phyloP scores from a whole-genome alignment of 1,140 invertebrate genomes.

The Zaprionus gabonicus region DNA sequence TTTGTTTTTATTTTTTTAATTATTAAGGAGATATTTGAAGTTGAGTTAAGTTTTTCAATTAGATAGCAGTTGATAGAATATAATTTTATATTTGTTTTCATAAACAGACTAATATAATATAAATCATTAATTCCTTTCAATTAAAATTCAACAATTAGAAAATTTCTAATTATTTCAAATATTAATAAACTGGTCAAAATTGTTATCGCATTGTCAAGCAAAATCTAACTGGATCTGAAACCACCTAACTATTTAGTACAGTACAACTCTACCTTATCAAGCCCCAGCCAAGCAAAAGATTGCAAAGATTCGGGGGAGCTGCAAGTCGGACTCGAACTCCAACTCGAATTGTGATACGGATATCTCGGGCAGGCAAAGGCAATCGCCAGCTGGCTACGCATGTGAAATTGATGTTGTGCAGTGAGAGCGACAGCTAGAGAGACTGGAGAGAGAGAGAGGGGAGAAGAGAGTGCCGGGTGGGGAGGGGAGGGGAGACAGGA shows the following conservation, averaged over 20 bases:
- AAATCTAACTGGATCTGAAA: neutral
- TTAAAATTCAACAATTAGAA: too few relatives aligned
- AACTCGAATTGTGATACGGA: neutral
- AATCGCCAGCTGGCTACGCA: slow-evolving; percentile 51
- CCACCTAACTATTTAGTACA: neutral
- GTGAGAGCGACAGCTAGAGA: neutral
- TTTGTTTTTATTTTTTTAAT: too few relatives aligned
- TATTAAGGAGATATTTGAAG: too few relatives aligned
- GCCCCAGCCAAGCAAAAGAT: neutral
- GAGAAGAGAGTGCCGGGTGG: neutral
- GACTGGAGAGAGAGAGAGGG: neutral
- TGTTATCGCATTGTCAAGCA: too few relatives aligned
- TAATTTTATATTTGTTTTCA: too few relatives aligned
- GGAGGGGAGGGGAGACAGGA: neutral
- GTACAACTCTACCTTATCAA: too few relatives aligned
- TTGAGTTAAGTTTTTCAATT: too few relatives aligned
- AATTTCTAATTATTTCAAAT: too few relatives aligned
- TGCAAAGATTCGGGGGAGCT: neutral
- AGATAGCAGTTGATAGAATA: too few relatives aligned
- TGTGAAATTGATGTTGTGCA: slow-evolving; percentile 38
- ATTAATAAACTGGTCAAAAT: too few relatives aligned
- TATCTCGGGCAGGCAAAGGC: slow-evolving; percentile 46
- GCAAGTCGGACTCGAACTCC: neutral
- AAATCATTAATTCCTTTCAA: too few relatives aligned
- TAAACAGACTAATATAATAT: too few relatives aligned